phyloP scores from a whole-genome alignment of 2,888 invertebrate species.

The Stegana nigrithorax region DNA sequence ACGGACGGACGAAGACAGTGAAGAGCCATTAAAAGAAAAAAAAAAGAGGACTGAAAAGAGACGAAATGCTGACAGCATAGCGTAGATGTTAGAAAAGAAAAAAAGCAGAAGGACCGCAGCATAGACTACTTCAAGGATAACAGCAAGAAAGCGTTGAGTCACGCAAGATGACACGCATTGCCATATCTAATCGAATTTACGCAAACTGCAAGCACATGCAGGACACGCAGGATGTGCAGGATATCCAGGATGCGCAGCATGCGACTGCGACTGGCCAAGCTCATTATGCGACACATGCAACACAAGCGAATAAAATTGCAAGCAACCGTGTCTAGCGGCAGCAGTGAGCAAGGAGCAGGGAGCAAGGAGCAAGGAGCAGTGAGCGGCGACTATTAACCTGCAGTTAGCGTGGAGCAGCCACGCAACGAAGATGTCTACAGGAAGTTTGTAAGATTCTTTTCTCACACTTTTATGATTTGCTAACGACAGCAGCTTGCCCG shows the following conservation, averaged over 20 bases:
- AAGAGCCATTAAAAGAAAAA: neutral
- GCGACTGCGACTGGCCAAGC: no score
- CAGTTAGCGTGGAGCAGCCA: slow-evolving; percentile 1
- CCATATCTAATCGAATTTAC: slow-evolving; percentile 19
- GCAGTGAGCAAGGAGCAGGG: neutral
- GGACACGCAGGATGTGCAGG: no score
- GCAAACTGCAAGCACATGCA: slow-evolving; percentile 10
- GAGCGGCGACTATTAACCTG: slow-evolving; percentile 1
- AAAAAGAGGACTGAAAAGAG: neutral
- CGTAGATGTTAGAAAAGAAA: neutral
- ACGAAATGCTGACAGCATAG: neutral
- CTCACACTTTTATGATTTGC: slow-evolving; percentile 17
- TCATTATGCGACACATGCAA: neutral
- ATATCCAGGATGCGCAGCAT: no score
- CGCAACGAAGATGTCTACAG: neutral
- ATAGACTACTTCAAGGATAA: neutral
- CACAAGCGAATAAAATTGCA: neutral
- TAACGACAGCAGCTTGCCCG: slow-evolving; percentile 11
- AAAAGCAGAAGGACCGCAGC: neutral
- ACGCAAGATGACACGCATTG: slow-evolving; percentile 14
- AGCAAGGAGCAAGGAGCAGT: neutral
- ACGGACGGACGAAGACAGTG: no score
- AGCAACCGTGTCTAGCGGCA: neutral
- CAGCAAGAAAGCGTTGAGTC: neutral
- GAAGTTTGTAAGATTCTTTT: slow-evolving; percentile 11